phyloP scores from a whole-genome alignment of 2,888 invertebrate genomes.

The Melipona beecheii region DNA sequence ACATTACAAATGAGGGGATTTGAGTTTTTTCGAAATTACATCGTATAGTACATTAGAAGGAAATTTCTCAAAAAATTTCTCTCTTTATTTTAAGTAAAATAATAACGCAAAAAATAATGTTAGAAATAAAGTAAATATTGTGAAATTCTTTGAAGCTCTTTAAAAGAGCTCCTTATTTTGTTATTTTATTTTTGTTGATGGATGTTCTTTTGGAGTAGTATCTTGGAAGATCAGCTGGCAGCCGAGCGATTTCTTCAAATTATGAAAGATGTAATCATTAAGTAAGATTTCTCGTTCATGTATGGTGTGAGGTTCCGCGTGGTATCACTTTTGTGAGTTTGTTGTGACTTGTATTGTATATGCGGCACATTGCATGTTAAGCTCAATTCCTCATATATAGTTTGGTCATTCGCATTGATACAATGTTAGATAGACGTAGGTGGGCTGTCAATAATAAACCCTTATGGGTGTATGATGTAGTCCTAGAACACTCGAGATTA shows the following conservation, averaged over 20 bases:
- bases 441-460: slow-evolving; percentile 58
- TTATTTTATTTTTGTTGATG: slow-evolving; percentile 5
- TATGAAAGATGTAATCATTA: slow-evolving; percentile 11
- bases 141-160: neutral
- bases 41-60: slow-evolving; percentile 1
- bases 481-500: slow-evolving; percentile 49
- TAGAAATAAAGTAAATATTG: neutral
- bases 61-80: neutral
- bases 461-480: slow-evolving; percentile 55
- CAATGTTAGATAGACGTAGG: slow-evolving; percentile 71
- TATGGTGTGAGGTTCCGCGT: slow-evolving; percentile 77
- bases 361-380: slow-evolving; percentile 79
- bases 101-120: neutral
- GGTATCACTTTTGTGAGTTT: slow-evolving; percentile 78
- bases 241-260: slow-evolving; percentile 58
- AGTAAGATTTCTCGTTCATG: slow-evolving; percentile 56
- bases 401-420: slow-evolving; percentile 66
- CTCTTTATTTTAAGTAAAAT: neutral
- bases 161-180: neutral
- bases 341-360: slow-evolving; percentile 77
- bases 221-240: slow-evolving; percentile 65
- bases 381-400: slow-evolving; percentile 73
- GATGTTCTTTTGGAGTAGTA: slow-evolving; percentile 45
- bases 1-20: slow-evolving; percentile 30
- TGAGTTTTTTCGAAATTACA: slow-evolving; percentile 8